These are phyloP conservation scores for Tor tambroides DNA, from an alignment of 2,113 vertebrate genomes.

Conservation along the genomic window DNA sequence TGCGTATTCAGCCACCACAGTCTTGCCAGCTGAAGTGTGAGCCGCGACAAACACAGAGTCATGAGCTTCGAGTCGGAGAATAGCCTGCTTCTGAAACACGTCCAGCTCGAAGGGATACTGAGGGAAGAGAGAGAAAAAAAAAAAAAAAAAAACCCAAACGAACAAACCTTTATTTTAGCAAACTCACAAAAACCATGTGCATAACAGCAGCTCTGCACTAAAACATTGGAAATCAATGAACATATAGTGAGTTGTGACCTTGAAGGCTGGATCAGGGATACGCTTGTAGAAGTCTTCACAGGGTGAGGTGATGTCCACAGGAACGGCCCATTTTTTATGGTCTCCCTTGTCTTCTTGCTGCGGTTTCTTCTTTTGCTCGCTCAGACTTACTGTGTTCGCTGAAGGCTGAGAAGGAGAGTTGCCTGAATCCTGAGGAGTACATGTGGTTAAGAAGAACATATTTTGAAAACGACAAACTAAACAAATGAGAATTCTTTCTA, in stretches of 20 bases:
- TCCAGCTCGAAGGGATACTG: conserved; percentile 92
- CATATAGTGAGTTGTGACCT: conserved; percentile 61
- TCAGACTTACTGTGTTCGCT: conserved; percentile 36
- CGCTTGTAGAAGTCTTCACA: conserved; percentile 89
- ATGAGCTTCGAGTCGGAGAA: conserved; percentile 84
- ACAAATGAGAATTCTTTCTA: not conserved
- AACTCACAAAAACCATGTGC: not conserved
- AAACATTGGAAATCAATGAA: too few species aligned
- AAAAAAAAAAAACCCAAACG: not conserved
- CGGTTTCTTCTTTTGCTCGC: conserved; percentile 60
- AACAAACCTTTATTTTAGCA: too few species aligned
- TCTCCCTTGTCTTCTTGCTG: conserved; percentile 45
- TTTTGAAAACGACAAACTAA: too few species aligned
- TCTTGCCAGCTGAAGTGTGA: conserved; percentile 92
- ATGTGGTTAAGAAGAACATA: conserved; percentile 24
- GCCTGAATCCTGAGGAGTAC: conserved; percentile 19
- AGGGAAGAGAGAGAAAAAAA: too few species aligned
- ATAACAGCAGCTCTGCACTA: not conserved
- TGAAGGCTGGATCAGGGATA: conserved; percentile 88
- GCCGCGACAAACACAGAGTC: conserved; percentile 89
- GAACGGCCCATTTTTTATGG: conserved; percentile 87
- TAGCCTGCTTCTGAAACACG: conserved; percentile 91
- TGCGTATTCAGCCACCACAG: conserved; percentile 91
- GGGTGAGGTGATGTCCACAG: conserved; percentile 81
- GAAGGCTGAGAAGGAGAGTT: conserved; percentile 40